phyloP scores from a whole-genome alignment of 1,140 invertebrate genomes.

The Plutomurus gul region DNA sequence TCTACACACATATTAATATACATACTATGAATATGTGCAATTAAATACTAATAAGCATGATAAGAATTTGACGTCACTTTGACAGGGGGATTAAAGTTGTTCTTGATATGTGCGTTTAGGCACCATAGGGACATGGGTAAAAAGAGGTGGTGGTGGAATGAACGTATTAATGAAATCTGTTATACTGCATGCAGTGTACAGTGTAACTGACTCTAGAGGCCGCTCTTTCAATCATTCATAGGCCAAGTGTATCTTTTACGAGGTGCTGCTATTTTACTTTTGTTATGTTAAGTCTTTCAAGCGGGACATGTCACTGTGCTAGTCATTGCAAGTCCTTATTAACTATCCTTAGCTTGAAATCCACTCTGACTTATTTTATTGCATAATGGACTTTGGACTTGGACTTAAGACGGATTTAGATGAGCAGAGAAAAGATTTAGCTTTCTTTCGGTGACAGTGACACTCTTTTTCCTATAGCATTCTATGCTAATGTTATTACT shows the following conservation, averaged over 20 bases:
- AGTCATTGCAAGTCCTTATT: slow-evolving; percentile 21
- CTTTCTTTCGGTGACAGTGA: not conserved
- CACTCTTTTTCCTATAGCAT: not conserved
- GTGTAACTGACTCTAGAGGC: no score
- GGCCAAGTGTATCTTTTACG: no score
- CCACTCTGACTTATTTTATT: not conserved
- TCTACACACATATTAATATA: not conserved
- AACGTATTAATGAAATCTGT: no score
- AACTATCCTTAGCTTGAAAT: not conserved
- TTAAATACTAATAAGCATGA: not conserved
- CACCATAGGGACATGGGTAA: no score
- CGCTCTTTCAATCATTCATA: no score
- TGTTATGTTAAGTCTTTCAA: not conserved
- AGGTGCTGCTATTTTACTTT: not conserved
- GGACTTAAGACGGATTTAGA: not conserved
- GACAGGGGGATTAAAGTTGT: no score
- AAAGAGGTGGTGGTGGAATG: no score
- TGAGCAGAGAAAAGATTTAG: slow-evolving; percentile 1
- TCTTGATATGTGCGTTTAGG: no score
- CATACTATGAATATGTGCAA: not conserved
- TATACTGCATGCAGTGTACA: no score
- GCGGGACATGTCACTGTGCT: not conserved
- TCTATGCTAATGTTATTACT: slow-evolving; percentile 21
- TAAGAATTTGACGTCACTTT: no score
- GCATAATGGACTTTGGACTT: not conserved